Conservation (phyloP, 2,113 vertebrate genomes). For the Ciconia stormi region DNA sequence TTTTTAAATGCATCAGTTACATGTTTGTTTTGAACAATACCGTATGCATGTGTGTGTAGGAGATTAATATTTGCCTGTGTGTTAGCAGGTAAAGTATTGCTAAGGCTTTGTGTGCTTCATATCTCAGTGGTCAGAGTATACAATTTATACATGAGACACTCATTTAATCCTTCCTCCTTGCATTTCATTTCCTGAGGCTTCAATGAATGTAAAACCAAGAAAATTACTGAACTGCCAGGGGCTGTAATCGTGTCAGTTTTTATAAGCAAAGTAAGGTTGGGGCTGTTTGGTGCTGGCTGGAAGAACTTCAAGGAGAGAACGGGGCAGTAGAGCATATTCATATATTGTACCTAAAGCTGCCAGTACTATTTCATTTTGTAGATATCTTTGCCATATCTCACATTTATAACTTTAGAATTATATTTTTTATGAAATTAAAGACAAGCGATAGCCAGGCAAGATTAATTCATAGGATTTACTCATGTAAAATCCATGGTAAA, state of each 20-base stretch:
- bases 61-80: background rate
- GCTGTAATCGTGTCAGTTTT: slow-evolving; percentile 33
- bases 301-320: slow-evolving; percentile 9
- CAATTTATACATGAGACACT: background rate
- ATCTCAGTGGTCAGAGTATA: background rate
- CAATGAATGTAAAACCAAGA: slow-evolving; percentile 4
- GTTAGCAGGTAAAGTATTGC: background rate
- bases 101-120: background rate
- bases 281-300: background rate
- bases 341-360: background rate
- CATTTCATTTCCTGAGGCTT: slow-evolving; percentile 13
- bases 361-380: background rate
- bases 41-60: background rate
- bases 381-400: background rate
- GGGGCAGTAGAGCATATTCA: background rate
- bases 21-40: background rate
- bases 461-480: background rate
- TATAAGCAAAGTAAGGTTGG: background rate
- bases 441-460: background rate
- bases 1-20: background rate
- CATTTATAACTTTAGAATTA: background rate
- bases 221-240: background rate
- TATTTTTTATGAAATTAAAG: background rate
- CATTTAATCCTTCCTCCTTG: background rate
- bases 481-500: background rate